Percentiles rank a stretch among this genome's conserved stretches.
phyloP scores from a whole-genome alignment of 2,113 vertebrate species.

The Elephantulus edwardii region DNA sequence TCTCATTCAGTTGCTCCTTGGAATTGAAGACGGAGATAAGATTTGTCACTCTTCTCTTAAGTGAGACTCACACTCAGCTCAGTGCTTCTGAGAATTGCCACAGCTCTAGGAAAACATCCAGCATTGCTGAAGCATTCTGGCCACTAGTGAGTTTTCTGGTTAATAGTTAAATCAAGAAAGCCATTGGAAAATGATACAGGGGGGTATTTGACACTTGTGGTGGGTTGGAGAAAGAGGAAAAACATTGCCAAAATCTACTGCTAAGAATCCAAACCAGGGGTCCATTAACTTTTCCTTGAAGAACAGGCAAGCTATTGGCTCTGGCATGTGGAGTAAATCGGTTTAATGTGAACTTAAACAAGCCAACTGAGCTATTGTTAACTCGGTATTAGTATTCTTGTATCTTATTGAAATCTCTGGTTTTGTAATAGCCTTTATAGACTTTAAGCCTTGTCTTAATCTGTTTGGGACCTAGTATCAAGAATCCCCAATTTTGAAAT shows the following conservation, averaged over 20 bases:
- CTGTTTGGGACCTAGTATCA: constrained; percentile 73
- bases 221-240: constrained; percentile 25
- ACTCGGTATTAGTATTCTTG: constrained; percentile 69
- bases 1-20: constrained; percentile 60
- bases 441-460: constrained; percentile 79
- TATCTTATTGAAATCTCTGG: constrained; percentile 71
- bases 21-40: constrained; percentile 70
- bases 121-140: constrained; percentile 56
- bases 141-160: constrained; percentile 67
- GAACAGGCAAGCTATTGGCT: constrained; percentile 45
- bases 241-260: constrained; percentile 69
- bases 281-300: constrained; percentile 69
- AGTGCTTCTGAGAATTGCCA: constrained; percentile 59
- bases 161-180: constrained; percentile 70
- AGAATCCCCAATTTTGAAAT: constrained; percentile 72
- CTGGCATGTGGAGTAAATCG: constrained; percentile 65
- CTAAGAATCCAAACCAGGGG: constrained; percentile 59
- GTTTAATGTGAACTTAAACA: constrained; percentile 69
- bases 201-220: constrained; percentile 67
- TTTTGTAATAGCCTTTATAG: constrained; percentile 80
- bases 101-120: constrained; percentile 60
- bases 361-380: constrained; percentile 68
- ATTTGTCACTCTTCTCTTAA: constrained; percentile 69
- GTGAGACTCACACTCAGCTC: constrained; percentile 20
- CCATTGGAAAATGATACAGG: constrained; percentile 69